Conservation (phyloP, 2,888 invertebrate species). For the Lingula anatina region DNA sequence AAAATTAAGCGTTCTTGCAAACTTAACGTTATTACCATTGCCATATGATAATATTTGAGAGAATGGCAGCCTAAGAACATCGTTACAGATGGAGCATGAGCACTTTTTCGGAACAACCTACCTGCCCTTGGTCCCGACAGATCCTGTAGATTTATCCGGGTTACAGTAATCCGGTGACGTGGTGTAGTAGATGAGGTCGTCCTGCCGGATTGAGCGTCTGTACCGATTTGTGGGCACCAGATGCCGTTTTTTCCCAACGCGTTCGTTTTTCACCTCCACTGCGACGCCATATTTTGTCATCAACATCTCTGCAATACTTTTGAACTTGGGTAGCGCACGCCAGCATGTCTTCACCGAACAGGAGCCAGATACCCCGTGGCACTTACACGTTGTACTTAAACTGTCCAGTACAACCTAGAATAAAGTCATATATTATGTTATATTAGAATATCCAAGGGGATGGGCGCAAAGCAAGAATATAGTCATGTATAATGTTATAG, state of each 20-base stretch:
- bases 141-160: conserved; percentile 67
- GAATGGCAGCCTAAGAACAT: no score
- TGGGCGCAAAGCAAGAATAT: no score
- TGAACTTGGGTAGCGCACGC: conserved; percentile 64
- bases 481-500: no score
- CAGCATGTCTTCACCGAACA: conserved; percentile 79
- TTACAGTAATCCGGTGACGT: conserved; percentile 81
- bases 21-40: no score
- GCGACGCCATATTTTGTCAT: conserved; percentile 60
- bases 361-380: conserved; percentile 79
- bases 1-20: no score
- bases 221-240: conserved; percentile 51
- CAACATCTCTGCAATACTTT: conserved; percentile 56
- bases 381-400: conserved; percentile 67
- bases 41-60: no score
- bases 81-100: no score
- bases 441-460: no score
- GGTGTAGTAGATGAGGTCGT: conserved; percentile 69
- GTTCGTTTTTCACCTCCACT: conserved; percentile 31
- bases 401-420: conserved; percentile 65
- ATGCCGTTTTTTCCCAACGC: conserved; percentile 20
- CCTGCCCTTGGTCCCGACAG: conserved; percentile 74
- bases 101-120: conserved; percentile 41
- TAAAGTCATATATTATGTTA: no score
- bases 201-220: conserved; percentile 53